Evolutionary conservation across 2,797 vertebrate species (phyloP), one percentile per base, ranked within the genome.

Genomic region (Enteromius viviparus): DNA sequence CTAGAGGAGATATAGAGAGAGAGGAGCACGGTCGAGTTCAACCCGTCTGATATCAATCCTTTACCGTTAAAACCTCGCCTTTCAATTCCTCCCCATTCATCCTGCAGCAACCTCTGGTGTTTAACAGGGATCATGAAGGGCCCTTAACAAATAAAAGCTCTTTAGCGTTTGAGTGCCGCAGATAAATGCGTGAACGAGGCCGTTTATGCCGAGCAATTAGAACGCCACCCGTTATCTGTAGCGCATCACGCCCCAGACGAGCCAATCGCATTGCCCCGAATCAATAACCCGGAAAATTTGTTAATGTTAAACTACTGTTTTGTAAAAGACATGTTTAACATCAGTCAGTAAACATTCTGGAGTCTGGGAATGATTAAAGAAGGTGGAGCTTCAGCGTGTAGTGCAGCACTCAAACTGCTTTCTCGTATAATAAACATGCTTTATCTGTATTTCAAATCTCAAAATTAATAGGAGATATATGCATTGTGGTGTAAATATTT

Each of bases 61-160:
- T 84, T 62, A 74, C 80, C 71, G 51, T 76, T 83, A 83, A 88
- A 88, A 88, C 89, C 85, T 88, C 80, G 77, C 65, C 65, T 85
- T 87, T 83, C 85, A 84, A 80, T 82, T 81, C 58, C 82, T 88
- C 77, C 87, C 87, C 84, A 81, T 88, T 88, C 85, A 82, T 75
- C 47, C 84, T 79, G 83, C 86, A 85, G 55, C 85, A 80, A 84
- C 86, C 86, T 85, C 88, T 75, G 84, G 84, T 85, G 79, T 87
- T 88, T 87, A 86, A 85, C 84, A 75, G 87, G 68, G 77, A 88
- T 79, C 85, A 87, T 89, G 84, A 87, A 87, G 85, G 82, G 85
- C 83, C 82, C 88, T 89, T 87, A 78, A 83, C 76, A 78, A 85
- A 69, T 84, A 84, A 89, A 87, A 88, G 84, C 86, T 81, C 85